phyloP scores from a whole-genome alignment of 2,797 vertebrate genomes.

The Aselliscus stoliczkanus region DNA sequence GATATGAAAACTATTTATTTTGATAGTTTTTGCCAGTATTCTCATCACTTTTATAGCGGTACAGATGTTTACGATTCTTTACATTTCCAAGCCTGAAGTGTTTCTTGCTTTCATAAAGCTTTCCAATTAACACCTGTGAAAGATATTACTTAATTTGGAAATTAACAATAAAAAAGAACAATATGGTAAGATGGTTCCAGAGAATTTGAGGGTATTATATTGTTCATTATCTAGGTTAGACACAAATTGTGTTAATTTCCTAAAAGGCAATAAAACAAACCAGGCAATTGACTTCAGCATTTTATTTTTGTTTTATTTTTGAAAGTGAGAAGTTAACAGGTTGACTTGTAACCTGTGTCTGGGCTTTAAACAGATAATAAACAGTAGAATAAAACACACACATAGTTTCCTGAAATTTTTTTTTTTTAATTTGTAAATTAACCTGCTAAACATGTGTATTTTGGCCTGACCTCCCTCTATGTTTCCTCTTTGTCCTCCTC shows the following conservation, averaged over 20 bases:
- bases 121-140: not conserved
- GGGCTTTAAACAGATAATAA: not conserved
- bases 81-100: not conserved
- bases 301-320: not conserved
- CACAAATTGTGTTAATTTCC: not conserved
- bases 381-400: not conserved
- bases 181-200: not conserved
- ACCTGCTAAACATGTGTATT: not conserved
- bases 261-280: not conserved
- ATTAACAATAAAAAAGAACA: not conserved
- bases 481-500: not conserved
- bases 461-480: no score
- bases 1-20: not conserved
- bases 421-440: not conserved
- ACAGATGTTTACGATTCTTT: not conserved
- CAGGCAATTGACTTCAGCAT: not conserved
- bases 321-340: not conserved
- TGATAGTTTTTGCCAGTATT: not conserved
- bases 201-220: not conserved
- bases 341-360: not conserved
- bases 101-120: not conserved
- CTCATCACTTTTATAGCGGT: not conserved
- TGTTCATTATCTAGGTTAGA: not conserved
- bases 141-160: not conserved
- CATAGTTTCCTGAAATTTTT: not conserved